Evolutionary conservation across 2,888 invertebrate species (phyloP).

Genomic region (Arrhopalites spinosus): DNA sequence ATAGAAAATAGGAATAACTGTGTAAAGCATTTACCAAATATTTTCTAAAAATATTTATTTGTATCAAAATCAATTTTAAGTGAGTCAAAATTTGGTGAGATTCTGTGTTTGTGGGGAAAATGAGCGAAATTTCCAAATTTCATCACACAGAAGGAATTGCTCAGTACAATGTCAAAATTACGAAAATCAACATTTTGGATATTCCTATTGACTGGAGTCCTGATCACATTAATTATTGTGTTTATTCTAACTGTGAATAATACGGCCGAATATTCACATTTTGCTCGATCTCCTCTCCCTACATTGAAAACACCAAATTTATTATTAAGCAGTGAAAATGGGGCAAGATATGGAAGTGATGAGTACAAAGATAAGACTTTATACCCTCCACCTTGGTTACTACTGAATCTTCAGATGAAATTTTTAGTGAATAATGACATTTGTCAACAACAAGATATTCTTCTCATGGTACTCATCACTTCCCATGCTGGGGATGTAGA

Average conservation of each 20-base stretch:
- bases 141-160: not conserved
- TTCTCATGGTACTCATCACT: slow-evolving; percentile 64
- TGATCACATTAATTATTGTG: not conserved
- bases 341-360: not conserved
- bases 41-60: no score
- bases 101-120: not conserved
- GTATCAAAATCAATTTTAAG: no score
- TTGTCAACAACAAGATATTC: slow-evolving; percentile 44
- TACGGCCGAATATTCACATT: not conserved
- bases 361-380: not conserved
- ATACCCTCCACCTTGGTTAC: slow-evolving; percentile 29
- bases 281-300: no score
- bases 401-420: slow-evolving; percentile 39
- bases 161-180: not conserved
- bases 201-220: not conserved
- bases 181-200: not conserved
- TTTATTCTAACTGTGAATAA: not conserved
- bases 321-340: no score
- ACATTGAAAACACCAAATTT: no score
- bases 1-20: no score
- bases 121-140: not conserved
- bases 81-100: not conserved
- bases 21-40: no score
- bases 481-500: slow-evolving; percentile 77
- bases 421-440: slow-evolving; percentile 57